Evolutionary conservation across 2,888 invertebrate species (phyloP).

Genomic region (Incurvaria masculella): DNA sequence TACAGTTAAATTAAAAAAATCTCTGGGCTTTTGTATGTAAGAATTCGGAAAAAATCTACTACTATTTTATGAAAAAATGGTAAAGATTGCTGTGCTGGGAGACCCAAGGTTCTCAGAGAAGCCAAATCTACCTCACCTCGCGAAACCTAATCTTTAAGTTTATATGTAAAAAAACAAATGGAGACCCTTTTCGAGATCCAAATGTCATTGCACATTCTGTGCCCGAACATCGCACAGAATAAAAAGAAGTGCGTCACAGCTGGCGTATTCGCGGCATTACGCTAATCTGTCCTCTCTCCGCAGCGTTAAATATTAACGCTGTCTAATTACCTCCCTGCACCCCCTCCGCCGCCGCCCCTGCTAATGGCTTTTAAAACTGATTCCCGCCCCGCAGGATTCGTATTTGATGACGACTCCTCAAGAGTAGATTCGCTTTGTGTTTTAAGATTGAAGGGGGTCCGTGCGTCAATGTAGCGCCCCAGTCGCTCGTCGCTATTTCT

Average conservation of each 20-base stretch:
- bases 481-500: too few species aligned
- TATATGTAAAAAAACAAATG: slow-evolving; percentile 43
- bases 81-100: not conserved
- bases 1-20: too few species aligned
- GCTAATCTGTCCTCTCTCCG: slow-evolving; percentile 48
- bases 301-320: slow-evolving; percentile 48
- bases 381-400: slow-evolving; percentile 51
- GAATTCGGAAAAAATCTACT: too few species aligned
- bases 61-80: too few species aligned
- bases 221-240: slow-evolving; percentile 30
- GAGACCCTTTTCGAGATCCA: slow-evolving; percentile 26
- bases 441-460: too few species aligned
- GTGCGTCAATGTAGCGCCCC: too few species aligned
- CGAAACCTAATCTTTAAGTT: slow-evolving; percentile 30
- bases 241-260: slow-evolving; percentile 44
- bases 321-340: slow-evolving; percentile 46
- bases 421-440: too few species aligned
- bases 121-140: not conserved
- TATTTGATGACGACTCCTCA: slow-evolving; percentile 55
- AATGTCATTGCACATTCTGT: slow-evolving; percentile 22
- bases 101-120: not conserved
- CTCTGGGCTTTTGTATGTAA: too few species aligned
- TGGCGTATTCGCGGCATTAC: slow-evolving; percentile 33
- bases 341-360: slow-evolving; percentile 22
- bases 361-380: slow-evolving; percentile 59